These are phyloP conservation scores for Polypedilum pembai DNA, from an alignment of 1,140 invertebrate genomes.

Conservation along the genomic window DNA sequence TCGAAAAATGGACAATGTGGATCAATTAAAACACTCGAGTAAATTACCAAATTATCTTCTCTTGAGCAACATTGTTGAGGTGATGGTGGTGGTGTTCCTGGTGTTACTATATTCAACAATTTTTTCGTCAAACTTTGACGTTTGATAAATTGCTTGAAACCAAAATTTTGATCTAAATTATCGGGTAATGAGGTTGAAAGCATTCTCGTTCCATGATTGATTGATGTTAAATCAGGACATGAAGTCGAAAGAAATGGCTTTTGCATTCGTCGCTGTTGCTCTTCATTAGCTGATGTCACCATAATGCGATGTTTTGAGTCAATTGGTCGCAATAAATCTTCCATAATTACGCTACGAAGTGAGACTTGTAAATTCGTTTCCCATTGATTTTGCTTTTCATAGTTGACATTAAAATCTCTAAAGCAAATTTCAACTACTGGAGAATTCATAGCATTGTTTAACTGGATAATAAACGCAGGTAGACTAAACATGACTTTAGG, in stretches of 20 bases:
- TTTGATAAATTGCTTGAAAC: slow-evolving; percentile 42
- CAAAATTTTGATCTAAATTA: slow-evolving; percentile 52
- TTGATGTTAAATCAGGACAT: slow-evolving; percentile 63
- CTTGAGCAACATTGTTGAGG: slow-evolving; percentile 42
- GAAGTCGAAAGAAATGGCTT: slow-evolving; percentile 64
- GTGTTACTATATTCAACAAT: slow-evolving; percentile 35
- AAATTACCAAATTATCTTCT: slow-evolving; percentile 52
- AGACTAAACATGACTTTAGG: slow-evolving; percentile 58
- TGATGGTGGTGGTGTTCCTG: slow-evolving; percentile 66
- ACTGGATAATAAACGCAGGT: slow-evolving; percentile 61
- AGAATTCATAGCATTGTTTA: slow-evolving; percentile 53
- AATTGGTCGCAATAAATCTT: slow-evolving; percentile 70
- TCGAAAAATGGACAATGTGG: slow-evolving; percentile 51
- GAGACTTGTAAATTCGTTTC: slow-evolving; percentile 68
- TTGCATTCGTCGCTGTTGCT: slow-evolving; percentile 41
- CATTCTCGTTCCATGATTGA: slow-evolving; percentile 32
- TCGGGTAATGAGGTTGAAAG: slow-evolving; percentile 56
- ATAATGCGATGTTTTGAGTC: slow-evolving; percentile 72
- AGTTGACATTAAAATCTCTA: slow-evolving; percentile 68
- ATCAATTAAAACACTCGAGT: slow-evolving; percentile 54
- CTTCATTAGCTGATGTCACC: slow-evolving; percentile 61
- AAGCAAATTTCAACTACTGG: slow-evolving; percentile 70
- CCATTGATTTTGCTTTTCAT: slow-evolving; percentile 56
- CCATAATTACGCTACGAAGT: slow-evolving; percentile 75
- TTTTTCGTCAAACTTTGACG: slow-evolving; percentile 28